phyloP scores from a whole-genome alignment of 2,113 vertebrate genomes.

The Vombatus ursinus region DNA sequence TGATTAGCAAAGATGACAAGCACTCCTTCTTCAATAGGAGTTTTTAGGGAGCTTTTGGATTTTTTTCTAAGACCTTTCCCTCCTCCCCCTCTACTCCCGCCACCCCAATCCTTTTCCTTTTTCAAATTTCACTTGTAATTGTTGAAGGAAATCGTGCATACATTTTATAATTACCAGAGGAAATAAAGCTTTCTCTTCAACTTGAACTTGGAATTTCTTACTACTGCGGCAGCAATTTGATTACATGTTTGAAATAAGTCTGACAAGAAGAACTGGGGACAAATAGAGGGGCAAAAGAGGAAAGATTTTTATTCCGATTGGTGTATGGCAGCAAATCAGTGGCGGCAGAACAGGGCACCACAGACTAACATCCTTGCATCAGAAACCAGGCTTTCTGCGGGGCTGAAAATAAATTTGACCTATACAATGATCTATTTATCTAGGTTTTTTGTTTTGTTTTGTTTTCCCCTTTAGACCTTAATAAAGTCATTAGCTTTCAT shows the following conservation, averaged over 20 bases:
- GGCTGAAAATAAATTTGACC: constrained; percentile 22
- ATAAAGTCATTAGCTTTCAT: constrained; percentile 62
- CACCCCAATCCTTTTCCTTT: neutral
- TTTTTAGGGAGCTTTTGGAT: neutral
- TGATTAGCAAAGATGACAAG: neutral
- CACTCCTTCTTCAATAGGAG: neutral
- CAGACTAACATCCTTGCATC: neutral
- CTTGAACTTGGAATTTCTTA: neutral
- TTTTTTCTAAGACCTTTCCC: accelerated
- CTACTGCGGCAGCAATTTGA: neutral
- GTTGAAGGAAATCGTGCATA: neutral
- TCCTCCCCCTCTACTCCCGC: neutral
- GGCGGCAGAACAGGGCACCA: neutral
- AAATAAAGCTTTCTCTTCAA: neutral
- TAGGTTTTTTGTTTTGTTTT: neutral
- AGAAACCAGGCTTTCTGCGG: neutral
- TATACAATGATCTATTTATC: constrained; percentile 47
- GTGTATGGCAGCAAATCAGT: neutral
- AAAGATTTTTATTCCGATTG: neutral
- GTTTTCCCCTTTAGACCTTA: constrained; percentile 20
- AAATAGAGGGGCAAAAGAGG: neutral
- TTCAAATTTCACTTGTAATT: neutral
- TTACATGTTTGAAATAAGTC: neutral
- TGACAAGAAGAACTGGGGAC: neutral
- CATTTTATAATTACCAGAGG: constrained; percentile 10